Evolutionary conservation across 2,888 invertebrate species (phyloP).

Genomic region (Cantharis rufa): DNA sequence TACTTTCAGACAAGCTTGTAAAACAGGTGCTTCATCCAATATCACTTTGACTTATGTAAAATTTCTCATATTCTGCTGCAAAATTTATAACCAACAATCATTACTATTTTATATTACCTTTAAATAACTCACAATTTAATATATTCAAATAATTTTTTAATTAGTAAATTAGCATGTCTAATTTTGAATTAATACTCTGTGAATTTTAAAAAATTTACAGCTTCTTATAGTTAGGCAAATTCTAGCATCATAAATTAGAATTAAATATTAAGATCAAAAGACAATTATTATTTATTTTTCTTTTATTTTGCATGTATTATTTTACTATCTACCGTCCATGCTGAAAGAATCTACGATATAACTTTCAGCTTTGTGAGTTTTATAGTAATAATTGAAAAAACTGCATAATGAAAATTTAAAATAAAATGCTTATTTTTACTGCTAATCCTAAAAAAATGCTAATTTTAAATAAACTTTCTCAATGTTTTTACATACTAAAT

Average conservation of each 20-base stretch:
- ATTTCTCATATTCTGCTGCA: slow-evolving; percentile 29
- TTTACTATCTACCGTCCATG: background rate
- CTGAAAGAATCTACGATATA: background rate
- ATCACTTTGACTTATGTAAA: slow-evolving; percentile 37
- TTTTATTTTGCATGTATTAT: background rate
- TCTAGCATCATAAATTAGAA: background rate
- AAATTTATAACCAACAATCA: slow-evolving; percentile 24
- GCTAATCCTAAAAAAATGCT: too few relatives aligned
- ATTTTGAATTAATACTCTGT: background rate
- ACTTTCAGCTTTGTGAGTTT: background rate
- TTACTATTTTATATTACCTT: slow-evolving; percentile 8
- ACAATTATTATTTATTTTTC: background rate
- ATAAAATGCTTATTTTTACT: too few relatives aligned
- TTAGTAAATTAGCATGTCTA: background rate
- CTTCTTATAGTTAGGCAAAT: background rate
- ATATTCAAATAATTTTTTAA: background rate
- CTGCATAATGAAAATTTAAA: too few relatives aligned
- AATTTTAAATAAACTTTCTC: too few relatives aligned
- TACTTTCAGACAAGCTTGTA: slow-evolving; percentile 51
- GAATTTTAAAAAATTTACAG: background rate
- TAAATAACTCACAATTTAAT: background rate
- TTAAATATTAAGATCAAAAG: background rate
- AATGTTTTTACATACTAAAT: too few relatives aligned
- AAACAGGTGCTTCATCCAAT: slow-evolving; percentile 47
- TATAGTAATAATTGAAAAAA: too few relatives aligned